phyloP scores from a whole-genome alignment of 2,113 vertebrate species.

The Trachemys scripta region DNA sequence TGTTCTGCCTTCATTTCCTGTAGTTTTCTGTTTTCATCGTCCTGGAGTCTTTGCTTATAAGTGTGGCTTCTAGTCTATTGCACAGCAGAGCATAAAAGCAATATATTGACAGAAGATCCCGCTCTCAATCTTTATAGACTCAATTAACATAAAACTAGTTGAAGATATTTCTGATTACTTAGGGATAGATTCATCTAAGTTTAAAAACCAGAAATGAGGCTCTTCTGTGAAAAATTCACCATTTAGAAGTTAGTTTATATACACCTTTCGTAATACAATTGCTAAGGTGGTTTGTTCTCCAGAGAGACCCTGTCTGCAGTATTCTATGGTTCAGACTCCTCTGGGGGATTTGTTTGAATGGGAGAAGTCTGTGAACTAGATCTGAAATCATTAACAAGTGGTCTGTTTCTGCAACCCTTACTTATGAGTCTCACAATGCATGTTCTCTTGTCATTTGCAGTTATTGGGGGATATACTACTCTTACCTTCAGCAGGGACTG shows the following conservation, averaged over 20 bases:
- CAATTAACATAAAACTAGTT: background rate
- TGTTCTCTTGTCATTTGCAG: background rate
- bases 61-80: slow-evolving; percentile 65
- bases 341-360: background rate
- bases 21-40: slow-evolving; percentile 70
- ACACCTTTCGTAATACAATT: background rate
- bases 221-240: background rate
- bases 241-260: background rate
- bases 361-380: background rate
- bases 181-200: background rate
- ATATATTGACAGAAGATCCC: background rate
- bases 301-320: background rate
- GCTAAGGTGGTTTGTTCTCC: background rate
- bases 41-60: slow-evolving; percentile 66
- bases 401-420: background rate
- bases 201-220: slow-evolving; percentile 11
- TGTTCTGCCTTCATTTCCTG: slow-evolving; percentile 80
- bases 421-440: background rate
- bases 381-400: background rate
- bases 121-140: background rate
- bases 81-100: slow-evolving; percentile 30
- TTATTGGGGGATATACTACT: background rate
- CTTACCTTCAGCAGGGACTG: background rate
- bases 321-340: background rate
- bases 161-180: background rate